phyloP scores from a whole-genome alignment of 2,113 vertebrate genomes.

The Sturnus vulgaris region DNA sequence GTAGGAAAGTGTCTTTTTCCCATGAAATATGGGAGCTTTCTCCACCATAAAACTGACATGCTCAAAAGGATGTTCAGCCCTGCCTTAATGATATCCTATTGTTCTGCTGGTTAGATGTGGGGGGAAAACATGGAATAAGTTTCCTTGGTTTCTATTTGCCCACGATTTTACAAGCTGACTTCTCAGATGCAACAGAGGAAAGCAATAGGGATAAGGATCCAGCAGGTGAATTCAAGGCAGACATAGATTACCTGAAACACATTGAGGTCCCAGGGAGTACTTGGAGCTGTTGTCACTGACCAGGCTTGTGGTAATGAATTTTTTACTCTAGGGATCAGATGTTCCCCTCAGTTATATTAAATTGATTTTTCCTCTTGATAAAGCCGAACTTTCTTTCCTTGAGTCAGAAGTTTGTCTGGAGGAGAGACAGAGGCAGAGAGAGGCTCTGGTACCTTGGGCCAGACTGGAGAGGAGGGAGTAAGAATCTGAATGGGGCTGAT shows the following conservation, averaged over 20 bases:
- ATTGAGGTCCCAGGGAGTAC: background rate
- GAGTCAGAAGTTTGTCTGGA: background rate
- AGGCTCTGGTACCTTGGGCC: background rate
- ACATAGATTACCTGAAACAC: background rate
- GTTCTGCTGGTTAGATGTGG: background rate
- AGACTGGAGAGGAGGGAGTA: background rate
- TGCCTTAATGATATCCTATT: background rate
- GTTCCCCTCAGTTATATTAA: background rate
- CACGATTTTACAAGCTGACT: background rate
- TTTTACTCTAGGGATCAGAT: background rate
- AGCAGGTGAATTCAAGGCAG: background rate
- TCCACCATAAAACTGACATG: background rate
- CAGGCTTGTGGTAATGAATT: background rate
- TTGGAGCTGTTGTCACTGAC: background rate
- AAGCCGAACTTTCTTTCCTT: background rate
- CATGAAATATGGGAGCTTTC: background rate
- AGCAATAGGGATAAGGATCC: background rate
- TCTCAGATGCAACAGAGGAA: background rate
- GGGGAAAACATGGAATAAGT: background rate
- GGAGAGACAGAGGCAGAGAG: background rate
- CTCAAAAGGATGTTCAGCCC: background rate
- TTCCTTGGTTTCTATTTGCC: background rate
- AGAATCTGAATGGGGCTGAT: background rate
- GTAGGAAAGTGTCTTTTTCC: background rate
- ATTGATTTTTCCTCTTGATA: background rate